Evolutionary conservation across 2,797 vertebrate genomes (phyloP).

Genomic region (Neomorphus geoffroyi): DNA sequence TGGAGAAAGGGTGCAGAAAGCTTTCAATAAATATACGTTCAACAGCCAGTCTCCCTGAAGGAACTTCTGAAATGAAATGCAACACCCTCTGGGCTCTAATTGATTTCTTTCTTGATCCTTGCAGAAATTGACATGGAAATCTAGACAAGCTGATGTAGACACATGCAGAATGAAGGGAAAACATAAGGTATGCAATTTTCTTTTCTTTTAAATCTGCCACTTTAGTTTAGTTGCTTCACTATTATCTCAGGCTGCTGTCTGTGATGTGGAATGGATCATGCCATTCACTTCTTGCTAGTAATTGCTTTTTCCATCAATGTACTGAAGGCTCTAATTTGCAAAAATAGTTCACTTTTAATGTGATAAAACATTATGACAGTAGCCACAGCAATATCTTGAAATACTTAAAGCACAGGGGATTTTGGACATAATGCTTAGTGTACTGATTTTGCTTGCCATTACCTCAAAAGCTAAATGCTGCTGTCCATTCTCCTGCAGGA

Average conservation of each 20-base stretch:
- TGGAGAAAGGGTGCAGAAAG: conserved; percentile 60
- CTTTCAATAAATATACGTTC: conserved; percentile 68
- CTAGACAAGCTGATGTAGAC: conserved; percentile 95
- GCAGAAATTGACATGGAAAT: conserved; percentile 99
- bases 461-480: neutral
- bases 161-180: conserved; percentile 99
- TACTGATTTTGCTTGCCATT: neutral
- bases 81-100: conserved; percentile 67
- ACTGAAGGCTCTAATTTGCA: conserved; percentile 75
- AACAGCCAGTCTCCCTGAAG: conserved; percentile 49
- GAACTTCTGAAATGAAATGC: conserved; percentile 73
- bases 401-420: neutral
- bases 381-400: conserved; percentile 8
- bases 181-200: conserved; percentile 90
- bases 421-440: neutral
- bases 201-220: conserved; percentile 74
- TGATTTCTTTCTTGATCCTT: conserved; percentile 78
- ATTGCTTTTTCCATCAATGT: conserved; percentile 74
- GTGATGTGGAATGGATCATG: conserved; percentile 63
- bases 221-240: conserved; percentile 70
- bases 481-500: neutral
- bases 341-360: conserved; percentile 71
- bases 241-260: conserved; percentile 55
- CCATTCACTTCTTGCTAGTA: conserved; percentile 58
- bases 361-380: conserved; percentile 59